Base-by-base conservation (phyloP, 2,888 invertebrate species). In the Drosophila pseudotakahashii region DNA sequence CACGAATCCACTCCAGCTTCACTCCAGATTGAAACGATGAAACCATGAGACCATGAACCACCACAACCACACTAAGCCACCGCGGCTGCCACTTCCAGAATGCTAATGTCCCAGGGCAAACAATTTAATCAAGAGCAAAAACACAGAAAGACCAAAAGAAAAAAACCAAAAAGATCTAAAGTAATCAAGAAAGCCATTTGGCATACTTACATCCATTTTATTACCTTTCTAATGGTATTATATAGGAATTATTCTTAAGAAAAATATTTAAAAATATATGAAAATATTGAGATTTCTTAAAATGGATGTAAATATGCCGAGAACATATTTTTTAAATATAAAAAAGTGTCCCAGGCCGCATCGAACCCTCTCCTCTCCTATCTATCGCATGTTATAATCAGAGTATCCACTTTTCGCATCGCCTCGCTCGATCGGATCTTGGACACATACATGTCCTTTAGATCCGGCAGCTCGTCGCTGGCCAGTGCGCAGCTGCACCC, bases 391-490 rank as follows among this genome's bases (percentile, higher is more conserved):
- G 32, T 37, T n/a, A 32, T 26, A 47, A 37, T 36, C 36, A 57
- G 48, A 37, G 57, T 60, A 60, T 39, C 32, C 26, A 47, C 13
- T 45, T 64, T 6, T 51, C 44, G 62, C 39, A 14, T 62, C 62
- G 26, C 26, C 26, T 26, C 26, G 36, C 48, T 48, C 48, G 13
- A 50, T 42, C 26, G 62, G 30, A 36, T 36, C 32, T 2, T 48
- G 32, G 16, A 34, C 23, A 48, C 10, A 30, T 13, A 36, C 34
- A 23, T 34, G 37, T 30, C 30, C 7, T 7, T 7, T 19, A 90
- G 90, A 89, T 89, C 89, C 84, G 86, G 75, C 81, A 89, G 88
- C 74, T 88, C 90, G 80, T 89, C 91, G 76, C 85, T 85, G 66
- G 87, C 82, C 78, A 88, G 88, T 77, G 88, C 83, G 50, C 90